These are phyloP conservation scores for Chaetogeoica ovagalla DNA, from an alignment of 2,888 invertebrate species.

Conservation along the genomic window DNA sequence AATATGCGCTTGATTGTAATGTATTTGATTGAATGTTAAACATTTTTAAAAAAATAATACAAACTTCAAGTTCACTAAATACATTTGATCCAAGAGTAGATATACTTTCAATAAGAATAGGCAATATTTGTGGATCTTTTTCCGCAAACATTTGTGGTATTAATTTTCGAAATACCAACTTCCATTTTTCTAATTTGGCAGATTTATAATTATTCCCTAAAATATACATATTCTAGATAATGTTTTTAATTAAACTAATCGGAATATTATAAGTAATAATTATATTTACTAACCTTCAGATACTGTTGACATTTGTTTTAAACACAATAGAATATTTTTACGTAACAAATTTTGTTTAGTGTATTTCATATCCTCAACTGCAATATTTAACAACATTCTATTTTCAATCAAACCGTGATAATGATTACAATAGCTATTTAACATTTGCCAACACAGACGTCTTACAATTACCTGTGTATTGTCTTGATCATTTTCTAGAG, in stretches of 20 bases:
- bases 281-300: constrained; percentile 17
- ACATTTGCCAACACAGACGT: constrained; percentile 47
- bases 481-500: constrained; percentile 43
- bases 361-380: constrained; percentile 42
- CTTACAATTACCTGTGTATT: constrained; percentile 38
- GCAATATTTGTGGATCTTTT: constrained; percentile 33
- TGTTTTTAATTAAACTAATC: neutral
- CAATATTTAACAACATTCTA: constrained; percentile 47
- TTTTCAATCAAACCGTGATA: constrained; percentile 47
- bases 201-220: constrained; percentile 21
- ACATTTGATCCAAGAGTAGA: constrained; percentile 42
- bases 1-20: neutral
- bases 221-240: neutral
- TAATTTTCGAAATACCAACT: constrained; percentile 42
- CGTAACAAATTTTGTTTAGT: constrained; percentile 47
- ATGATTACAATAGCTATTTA: constrained; percentile 43
- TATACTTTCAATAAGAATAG: constrained; percentile 46
- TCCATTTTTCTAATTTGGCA: constrained; percentile 47
- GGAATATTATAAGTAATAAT: neutral
- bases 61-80: constrained; percentile 38
- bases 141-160: constrained; percentile 40
- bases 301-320: constrained; percentile 45
- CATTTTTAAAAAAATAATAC: neutral
- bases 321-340: constrained; percentile 36
- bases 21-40: neutral